These are phyloP conservation scores for Suricata suricatta DNA, from an alignment of 2,113 vertebrate genomes.

Conservation along the genomic window DNA sequence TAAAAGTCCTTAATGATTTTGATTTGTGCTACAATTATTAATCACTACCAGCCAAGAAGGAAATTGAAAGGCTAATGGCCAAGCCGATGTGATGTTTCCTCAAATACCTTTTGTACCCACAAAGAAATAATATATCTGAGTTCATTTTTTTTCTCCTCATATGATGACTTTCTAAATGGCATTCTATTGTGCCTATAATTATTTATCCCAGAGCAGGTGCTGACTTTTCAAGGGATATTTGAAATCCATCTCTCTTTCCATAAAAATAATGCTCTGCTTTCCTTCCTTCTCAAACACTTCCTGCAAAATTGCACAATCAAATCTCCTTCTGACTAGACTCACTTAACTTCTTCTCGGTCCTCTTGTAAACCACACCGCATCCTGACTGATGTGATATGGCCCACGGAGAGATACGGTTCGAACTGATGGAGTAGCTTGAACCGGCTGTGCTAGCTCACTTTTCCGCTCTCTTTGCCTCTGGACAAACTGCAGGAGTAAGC, in stretches of 20 bases:
- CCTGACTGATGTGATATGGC: background rate
- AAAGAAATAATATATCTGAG: background rate
- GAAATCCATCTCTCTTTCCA: background rate
- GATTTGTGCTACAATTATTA: conserved; percentile 30
- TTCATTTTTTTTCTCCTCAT: background rate
- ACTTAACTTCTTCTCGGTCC: background rate
- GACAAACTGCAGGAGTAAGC: background rate
- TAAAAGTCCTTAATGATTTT: conserved; percentile 45
- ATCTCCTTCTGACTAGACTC: background rate
- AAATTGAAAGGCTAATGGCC: conserved; percentile 13
- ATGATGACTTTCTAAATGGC: conserved; percentile 17
- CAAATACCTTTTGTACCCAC: background rate
- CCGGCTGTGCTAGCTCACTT: background rate
- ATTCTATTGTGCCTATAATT: conserved; percentile 20
- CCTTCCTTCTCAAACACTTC: background rate
- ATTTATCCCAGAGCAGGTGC: conserved; percentile 36
- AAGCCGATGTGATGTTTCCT: background rate
- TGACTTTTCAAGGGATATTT: conserved; percentile 41
- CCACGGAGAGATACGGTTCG: background rate
- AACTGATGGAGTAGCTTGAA: background rate
- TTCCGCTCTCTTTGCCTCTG: background rate
- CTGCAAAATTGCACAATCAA: background rate
- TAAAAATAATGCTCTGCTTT: conserved; percentile 5
- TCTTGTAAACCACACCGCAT: background rate
- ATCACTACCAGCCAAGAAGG: conserved; percentile 7